Evolutionary conservation across 2,888 invertebrate genomes (phyloP), one percentile per base, ranked within the genome.

Genomic region (Andrena bicolor): DNA sequence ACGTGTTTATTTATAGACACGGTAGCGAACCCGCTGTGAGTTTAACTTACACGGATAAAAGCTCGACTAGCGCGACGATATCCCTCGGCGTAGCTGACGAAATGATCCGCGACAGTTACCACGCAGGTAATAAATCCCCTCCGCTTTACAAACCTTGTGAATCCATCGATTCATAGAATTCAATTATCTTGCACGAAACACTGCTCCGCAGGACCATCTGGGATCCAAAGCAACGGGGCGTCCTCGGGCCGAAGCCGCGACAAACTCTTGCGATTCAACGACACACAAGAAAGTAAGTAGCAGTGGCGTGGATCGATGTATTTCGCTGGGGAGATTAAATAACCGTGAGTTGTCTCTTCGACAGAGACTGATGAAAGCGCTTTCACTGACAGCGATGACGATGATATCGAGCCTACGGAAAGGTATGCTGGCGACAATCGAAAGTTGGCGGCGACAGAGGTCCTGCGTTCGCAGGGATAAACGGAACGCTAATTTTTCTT

Each of bases 11-110:
- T 88, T 89, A 10, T 70, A 95, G 95, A 90, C 94, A 95, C 91
- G 94, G 94, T 51, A 93, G 94, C 60, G 96, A 96, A 91, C 96
- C 96, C 7, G 95, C 96, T 66, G 96, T 96, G 63, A 95, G 95
- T 91, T 92, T 96, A 75, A 95, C 95, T 72, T 96, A 96, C 91
- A 96, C 96, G 20, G 95, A 96, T 87, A 95, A 96, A 91, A 96
- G 96, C 87, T 95, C 96, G 0, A 95, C 95, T 0, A 95, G 95
- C 85, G 96, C 96, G 41, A 95, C 95, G 2, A 95, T 95, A 85
- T 95, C 95, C 73, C 92, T 95, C 84, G 94, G 94, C 28, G 94
- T 95, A 35, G 95, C 94, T 13, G 94, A 94, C 84, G 94, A 94
- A 92, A 89, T 94, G 58, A 93, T 92, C 63, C 92, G 94, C 26